phyloP scores from a whole-genome alignment of 1,140 invertebrate species.

The Penaeus indicus region DNA sequence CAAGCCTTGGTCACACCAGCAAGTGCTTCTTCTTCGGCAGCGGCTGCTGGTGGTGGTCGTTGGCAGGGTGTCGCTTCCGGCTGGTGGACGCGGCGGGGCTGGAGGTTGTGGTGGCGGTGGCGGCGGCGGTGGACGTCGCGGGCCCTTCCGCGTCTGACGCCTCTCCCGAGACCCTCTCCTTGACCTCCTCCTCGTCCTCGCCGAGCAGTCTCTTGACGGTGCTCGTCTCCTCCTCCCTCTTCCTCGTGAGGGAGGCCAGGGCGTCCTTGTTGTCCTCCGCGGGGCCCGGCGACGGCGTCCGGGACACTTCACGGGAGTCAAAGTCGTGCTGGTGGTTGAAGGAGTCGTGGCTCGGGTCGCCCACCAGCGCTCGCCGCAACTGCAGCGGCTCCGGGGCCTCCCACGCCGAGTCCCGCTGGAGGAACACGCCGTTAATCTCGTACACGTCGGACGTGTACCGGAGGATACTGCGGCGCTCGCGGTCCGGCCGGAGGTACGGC shows the following conservation, averaged over 20 bases:
- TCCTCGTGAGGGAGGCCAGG: slow-evolving; percentile 30
- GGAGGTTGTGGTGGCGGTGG: not conserved
- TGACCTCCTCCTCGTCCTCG: slow-evolving; percentile 50
- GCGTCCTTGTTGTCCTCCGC: slow-evolving; percentile 52
- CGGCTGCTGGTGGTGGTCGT: slow-evolving; percentile 41
- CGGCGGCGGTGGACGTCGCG: not conserved
- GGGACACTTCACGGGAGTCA: slow-evolving; percentile 24
- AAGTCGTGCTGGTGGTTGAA: slow-evolving; percentile 25
- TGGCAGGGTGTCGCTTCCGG: slow-evolving; percentile 43
- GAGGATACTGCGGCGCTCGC: slow-evolving; percentile 65
- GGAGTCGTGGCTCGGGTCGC: slow-evolving; percentile 33
- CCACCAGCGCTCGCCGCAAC: slow-evolving; percentile 47
- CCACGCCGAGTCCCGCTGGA: slow-evolving; percentile 60
- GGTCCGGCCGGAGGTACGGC: slow-evolving; percentile 39
- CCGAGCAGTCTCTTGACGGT: slow-evolving; percentile 49
- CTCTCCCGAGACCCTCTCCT: not conserved
- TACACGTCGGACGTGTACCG: slow-evolving; percentile 65
- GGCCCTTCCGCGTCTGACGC: not conserved
- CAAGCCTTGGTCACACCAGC: slow-evolving; percentile 51
- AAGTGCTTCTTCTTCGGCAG: slow-evolving; percentile 56
- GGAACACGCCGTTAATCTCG: slow-evolving; percentile 64
- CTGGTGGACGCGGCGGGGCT: not conserved
- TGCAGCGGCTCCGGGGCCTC: slow-evolving; percentile 58
- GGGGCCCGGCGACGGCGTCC: slow-evolving; percentile 43
- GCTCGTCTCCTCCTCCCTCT: slow-evolving; percentile 39